Evolutionary conservation across 2,797 vertebrate species (phyloP).

Genomic region (Leptoclinus maculatus): DNA sequence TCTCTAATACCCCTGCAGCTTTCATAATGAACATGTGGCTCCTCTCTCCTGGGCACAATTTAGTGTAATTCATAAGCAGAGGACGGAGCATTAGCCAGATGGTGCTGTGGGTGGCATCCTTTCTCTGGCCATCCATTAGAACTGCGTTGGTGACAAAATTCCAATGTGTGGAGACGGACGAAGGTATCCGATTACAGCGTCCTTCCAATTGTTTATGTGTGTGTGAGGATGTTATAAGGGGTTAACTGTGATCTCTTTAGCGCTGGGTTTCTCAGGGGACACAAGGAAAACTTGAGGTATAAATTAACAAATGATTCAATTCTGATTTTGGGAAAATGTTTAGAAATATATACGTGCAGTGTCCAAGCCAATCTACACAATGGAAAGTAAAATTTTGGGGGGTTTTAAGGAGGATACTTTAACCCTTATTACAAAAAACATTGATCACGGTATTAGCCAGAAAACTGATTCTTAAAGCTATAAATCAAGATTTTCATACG

Average conservation of each 20-base stretch:
- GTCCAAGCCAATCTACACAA: constrained; percentile 21
- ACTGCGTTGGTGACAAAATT: constrained; percentile 74
- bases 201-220: constrained; percentile 36
- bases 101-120: constrained; percentile 83
- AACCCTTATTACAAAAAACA: background rate
- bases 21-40: constrained; percentile 86
- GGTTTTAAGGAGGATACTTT: background rate
- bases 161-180: constrained; percentile 69
- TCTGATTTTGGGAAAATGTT: constrained; percentile 12
- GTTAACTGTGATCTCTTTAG: constrained; percentile 40
- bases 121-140: constrained; percentile 82
- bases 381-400: background rate
- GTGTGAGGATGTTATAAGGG: constrained; percentile 8
- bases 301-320: constrained; percentile 42
- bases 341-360: constrained; percentile 9
- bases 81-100: constrained; percentile 84
- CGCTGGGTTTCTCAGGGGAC: constrained; percentile 32
- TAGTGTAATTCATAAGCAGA: constrained; percentile 84
- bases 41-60: constrained; percentile 84
- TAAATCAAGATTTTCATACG: background rate
- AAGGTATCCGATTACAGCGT: constrained; percentile 63
- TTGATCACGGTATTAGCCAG: background rate
- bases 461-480: background rate
- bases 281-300: constrained; percentile 43
- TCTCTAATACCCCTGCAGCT: constrained; percentile 84